Evolutionary conservation across 2,113 vertebrate genomes (phyloP), one percentile per base, ranked within the genome.

Genomic region (Amblyopsis rosae): DNA sequence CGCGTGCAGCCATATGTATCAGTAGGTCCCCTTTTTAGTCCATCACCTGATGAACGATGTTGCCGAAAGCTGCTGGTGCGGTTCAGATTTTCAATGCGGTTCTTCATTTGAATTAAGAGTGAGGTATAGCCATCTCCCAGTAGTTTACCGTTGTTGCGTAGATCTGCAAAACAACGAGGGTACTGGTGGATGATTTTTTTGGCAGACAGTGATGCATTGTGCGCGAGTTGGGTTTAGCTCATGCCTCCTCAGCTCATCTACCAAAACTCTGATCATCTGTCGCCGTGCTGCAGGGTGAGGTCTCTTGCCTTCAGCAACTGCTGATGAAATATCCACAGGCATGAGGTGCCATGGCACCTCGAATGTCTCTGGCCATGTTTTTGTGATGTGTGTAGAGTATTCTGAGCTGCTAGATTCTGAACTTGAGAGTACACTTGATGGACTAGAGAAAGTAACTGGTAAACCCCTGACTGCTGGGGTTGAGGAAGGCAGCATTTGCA

Each of bases 1-100:
- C 67, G 55, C n/a, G 64, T 51, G 13, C 75, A 73, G 12, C 70
- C 79, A 67, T 77, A 68, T 9, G 45, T 74, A 16, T 81, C 67
- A 19, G 72, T 68, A 17, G 71, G 56, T 9, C 67, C 70, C 65
- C 63, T 74, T 41, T 74, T 70, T 12, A 26, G 56, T 13, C n/a
- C 45, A 54, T 48, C 17, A 6, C 45, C 12, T 41, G 61, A 76
- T 54, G 67, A n/a, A 59, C 32, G 9, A 35, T 71, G 68, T 13
- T 15, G 9, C 45, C 4, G 4, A 19, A 41, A 77, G 63, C 32
- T 71, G 19, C 58, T 45, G 26, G 1, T 26, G 26, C 56, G 33
- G 62, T 66, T 76, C 62, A 61, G 13, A 58, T 71, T 76, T 33
- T 76, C 58, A 71, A 71, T 53, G 15, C 50, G 35, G 8, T 15